Percentiles rank a stretch among this genome's conserved stretches.
Conservation (phyloP, 2,888 invertebrate species). For the Volucella bombylans region DNA sequence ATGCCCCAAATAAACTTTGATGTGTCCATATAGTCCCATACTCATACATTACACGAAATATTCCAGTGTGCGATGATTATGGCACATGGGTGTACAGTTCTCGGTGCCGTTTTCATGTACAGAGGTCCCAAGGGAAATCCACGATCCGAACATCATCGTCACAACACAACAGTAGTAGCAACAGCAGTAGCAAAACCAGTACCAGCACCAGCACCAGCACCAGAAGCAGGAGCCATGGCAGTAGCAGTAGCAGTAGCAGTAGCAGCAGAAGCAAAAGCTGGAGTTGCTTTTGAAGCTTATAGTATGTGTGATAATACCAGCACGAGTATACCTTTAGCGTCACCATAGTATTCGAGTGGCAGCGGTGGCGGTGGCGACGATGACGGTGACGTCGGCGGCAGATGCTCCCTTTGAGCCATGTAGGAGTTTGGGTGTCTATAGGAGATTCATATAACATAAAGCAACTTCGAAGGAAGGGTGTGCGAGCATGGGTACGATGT, state of each 20-base stretch:
- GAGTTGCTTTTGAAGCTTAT: conserved; percentile 57
- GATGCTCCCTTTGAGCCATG: conserved; percentile 71
- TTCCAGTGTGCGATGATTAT: conserved; percentile 82
- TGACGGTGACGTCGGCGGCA: conserved; percentile 45
- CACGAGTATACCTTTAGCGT: conserved; percentile 64
- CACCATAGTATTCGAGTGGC: conserved; percentile 70
- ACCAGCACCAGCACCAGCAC: conserved; percentile 62
- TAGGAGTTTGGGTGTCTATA: conserved; percentile 71
- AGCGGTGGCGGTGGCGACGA: conserved; percentile 30
- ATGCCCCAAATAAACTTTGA: conserved; percentile 80
- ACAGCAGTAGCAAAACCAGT: conserved; percentile 66
- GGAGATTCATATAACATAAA: conserved; percentile 72
- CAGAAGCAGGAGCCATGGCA: conserved; percentile 48
- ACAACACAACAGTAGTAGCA: conserved; percentile 74
- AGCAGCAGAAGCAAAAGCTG: conserved; percentile 46
- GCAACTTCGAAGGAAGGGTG: conserved; percentile 70
- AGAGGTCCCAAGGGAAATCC: conserved; percentile 80
- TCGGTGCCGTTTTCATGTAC: conserved; percentile 75
- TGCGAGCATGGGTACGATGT: conserved; percentile 63
- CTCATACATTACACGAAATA: conserved; percentile 78
- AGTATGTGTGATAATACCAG: conserved; percentile 62
- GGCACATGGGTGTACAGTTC: conserved; percentile 82
- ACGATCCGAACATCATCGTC: conserved; percentile 81
- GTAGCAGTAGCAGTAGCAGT: conserved; percentile 36
- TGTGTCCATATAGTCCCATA: conserved; percentile 81